Evolutionary conservation across 2,797 vertebrate genomes (phyloP), one percentile per base, ranked within the genome.

Genomic region (Acipenser oxyrinchus): DNA sequence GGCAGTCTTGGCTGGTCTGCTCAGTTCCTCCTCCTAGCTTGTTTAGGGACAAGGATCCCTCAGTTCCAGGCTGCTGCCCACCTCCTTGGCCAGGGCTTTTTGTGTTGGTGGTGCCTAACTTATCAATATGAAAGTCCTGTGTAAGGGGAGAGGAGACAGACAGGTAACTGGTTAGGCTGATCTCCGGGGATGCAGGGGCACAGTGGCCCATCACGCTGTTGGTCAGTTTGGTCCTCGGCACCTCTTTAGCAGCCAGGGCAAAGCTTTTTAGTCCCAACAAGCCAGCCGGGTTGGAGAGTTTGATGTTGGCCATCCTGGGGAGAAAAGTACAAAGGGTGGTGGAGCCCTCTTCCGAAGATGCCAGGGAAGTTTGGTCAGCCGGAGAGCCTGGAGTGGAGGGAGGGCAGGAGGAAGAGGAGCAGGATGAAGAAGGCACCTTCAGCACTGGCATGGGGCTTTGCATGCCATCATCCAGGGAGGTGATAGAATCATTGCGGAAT

Each of bases 401-500:
- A n/a, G 67, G 48, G 11, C 53, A 13, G 12, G 60, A n/a, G 49
- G 55, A 78, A 66, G 71, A 72, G 49, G 82, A 77, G 60, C 78
- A 75, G 58, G 84, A 81, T 69, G 86, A 82, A 49, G 85, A 71
- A 49, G 87, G 79, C 66, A 76, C 76, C 81, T 90, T 90, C 78
- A 73, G 75, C 57, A 73, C 83, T 3, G 79, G 75, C 37, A 87
- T 69, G 0, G 79, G 73, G 66, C 77, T 85, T 37, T 80, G 79
- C 1, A 84, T 74, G 48, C 79, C 77, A 71, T 96, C 94, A 48
- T 95, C 93, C 74, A 90, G 75, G 53, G 93, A 89, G 13, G 91
- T 86, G 76, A 90, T 72, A 0, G 94, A 92, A 75, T 95, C 94
- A 67, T 93, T 92, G 75, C 88, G 91, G 80, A 96, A 92, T 65